A percentile compares a stretch with the other conserved stretches of the same genome.
Conservation (phyloP, 1,140 invertebrate species). For the Cyrtorhinus lividipennis region DNA sequence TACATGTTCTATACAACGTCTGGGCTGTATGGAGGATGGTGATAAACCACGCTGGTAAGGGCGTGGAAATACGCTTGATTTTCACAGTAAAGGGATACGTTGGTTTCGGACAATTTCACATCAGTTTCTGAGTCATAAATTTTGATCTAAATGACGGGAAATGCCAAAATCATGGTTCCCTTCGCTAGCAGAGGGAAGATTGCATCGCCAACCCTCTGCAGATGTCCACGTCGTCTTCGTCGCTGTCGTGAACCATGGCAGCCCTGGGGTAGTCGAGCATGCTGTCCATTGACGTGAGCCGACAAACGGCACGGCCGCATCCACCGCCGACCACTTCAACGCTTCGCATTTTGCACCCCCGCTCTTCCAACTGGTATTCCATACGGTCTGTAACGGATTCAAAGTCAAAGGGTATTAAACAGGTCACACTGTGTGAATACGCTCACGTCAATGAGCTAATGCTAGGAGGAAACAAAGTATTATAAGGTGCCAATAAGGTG, state of each 20-base stretch:
- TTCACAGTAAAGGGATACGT: too few species aligned
- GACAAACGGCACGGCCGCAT: slow-evolving; percentile 21
- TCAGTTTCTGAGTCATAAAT: too few species aligned
- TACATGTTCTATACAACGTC: too few species aligned
- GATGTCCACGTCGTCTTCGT: slow-evolving; percentile 4
- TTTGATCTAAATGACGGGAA: too few species aligned
- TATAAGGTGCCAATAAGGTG: too few species aligned
- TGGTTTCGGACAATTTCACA: too few species aligned
- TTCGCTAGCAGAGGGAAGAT: too few species aligned
- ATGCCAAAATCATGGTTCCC: too few species aligned
- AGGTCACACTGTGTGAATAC: background rate
- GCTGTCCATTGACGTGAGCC: slow-evolving; percentile 20
- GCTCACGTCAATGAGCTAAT: background rate
- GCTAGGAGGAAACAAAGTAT: too few species aligned
- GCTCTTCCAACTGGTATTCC: slow-evolving; percentile 14
- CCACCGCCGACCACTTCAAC: slow-evolving; percentile 20
- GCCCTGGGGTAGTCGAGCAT: slow-evolving; percentile 15
- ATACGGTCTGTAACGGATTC: background rate
- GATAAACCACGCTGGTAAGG: too few species aligned
- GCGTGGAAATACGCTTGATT: too few species aligned
- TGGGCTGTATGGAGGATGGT: too few species aligned
- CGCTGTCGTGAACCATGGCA: background rate
- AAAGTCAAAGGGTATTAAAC: background rate
- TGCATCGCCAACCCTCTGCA: background rate
- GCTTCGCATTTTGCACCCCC: background rate